Evolutionary conservation across 2,888 invertebrate genomes (phyloP).

Genomic region (Spodoptera littoralis): DNA sequence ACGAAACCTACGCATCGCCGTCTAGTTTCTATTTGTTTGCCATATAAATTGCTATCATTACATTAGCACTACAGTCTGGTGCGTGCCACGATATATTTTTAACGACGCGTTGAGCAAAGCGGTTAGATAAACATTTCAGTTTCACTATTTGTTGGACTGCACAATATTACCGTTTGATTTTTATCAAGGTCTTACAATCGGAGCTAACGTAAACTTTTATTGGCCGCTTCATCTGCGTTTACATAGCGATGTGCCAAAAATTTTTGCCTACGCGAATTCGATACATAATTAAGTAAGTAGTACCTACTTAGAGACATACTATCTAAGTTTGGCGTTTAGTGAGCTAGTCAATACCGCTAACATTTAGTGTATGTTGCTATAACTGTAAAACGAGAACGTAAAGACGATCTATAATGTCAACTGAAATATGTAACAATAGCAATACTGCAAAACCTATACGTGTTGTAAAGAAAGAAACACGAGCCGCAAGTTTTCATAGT

Average conservation of each 20-base stretch:
- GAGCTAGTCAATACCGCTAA: slow-evolving; percentile 36
- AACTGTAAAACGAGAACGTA: slow-evolving; percentile 58
- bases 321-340: background rate
- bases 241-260: slow-evolving; percentile 43
- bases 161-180: slow-evolving; percentile 49
- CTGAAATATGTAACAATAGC: slow-evolving; percentile 65
- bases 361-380: slow-evolving; percentile 46
- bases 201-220: slow-evolving; percentile 48
- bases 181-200: slow-evolving; percentile 58
- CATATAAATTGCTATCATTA: slow-evolving; percentile 74
- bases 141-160: slow-evolving; percentile 45
- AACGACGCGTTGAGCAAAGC: slow-evolving; percentile 53
- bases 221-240: slow-evolving; percentile 37
- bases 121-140: slow-evolving; percentile 55
- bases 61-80: slow-evolving; percentile 69
- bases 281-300: background rate
- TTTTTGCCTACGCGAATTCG: slow-evolving; percentile 7
- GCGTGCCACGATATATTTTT: slow-evolving; percentile 63
- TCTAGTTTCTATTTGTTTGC: slow-evolving; percentile 78
- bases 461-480: slow-evolving; percentile 67
- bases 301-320: too few relatives aligned
- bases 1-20: slow-evolving; percentile 74
- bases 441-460: slow-evolving; percentile 62
- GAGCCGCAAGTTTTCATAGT: slow-evolving; percentile 76
- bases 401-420: slow-evolving; percentile 53